Evolutionary conservation across 2,888 invertebrate species (phyloP).

Genomic region (Amaurobius ferox): DNA sequence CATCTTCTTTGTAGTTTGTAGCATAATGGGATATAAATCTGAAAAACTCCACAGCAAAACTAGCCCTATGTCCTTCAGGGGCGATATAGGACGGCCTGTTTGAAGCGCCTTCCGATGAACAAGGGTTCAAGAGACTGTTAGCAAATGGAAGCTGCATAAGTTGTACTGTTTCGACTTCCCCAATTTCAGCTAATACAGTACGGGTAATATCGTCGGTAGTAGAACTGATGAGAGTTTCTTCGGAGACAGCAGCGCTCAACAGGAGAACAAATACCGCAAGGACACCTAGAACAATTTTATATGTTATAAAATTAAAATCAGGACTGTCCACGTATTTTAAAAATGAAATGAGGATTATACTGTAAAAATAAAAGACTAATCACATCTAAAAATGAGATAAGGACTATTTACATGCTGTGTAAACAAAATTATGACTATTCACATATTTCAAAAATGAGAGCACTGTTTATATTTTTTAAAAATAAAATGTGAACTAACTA

Average conservation of each 20-base stretch:
- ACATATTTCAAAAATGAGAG: too few species aligned
- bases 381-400: too few species aligned
- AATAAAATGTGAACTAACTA: too few species aligned
- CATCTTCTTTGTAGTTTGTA: constrained; percentile 20
- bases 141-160: constrained; percentile 27
- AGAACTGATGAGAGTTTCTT: not conserved
- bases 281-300: constrained; percentile 29
- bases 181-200: not conserved
- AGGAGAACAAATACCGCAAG: constrained; percentile 34
- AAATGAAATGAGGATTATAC: too few species aligned
- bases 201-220: not conserved
- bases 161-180: not conserved
- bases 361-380: too few species aligned
- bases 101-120: not conserved
- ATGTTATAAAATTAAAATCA: too few species aligned
- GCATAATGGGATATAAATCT: constrained; percentile 24
- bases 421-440: too few species aligned
- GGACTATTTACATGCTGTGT: too few species aligned
- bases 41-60: constrained; percentile 22
- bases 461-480: too few species aligned
- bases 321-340: too few species aligned
- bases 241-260: constrained; percentile 10
- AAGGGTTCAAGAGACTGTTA: constrained; percentile 21
- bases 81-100: not conserved
- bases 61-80: not conserved